Evolutionary conservation across 2,113 vertebrate genomes (phyloP), one percentile per base, ranked within the genome.

Genomic region (Dicrurus megarhynchus): DNA sequence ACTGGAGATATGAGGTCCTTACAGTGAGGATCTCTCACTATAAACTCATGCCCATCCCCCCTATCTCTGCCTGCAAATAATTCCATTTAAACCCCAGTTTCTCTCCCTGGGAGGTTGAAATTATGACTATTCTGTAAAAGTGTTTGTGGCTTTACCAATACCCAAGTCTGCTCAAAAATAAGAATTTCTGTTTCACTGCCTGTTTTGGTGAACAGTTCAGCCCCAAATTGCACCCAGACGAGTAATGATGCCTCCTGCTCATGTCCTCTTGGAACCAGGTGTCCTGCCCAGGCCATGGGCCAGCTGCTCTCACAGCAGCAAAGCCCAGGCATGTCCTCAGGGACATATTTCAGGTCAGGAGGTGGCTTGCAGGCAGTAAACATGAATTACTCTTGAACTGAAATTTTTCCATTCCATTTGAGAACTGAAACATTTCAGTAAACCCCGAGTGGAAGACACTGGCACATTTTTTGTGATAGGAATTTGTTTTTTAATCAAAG

Each of bases 401-500:
- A 91, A 81, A 42, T 23, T 57, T 92, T 93, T 89, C 73, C 86
- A 44, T 95, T 93, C 59, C 71, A 32, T 87, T 84, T 86, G 61
- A 91, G 64, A 84, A 89, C 56, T 0, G 1, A 63, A 84, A 78
- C 12, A 16, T 87, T 81, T 63, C 56, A 50, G 76, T 35, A 35
- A 95, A 52, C 30, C 35, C 35, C 0, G 0, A 74, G 30, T 42
- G 41, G 71, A 76, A 83, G 47, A 39, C 2, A 0, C 22, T 10
- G 30, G 16, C 33, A 27, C 3, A 0, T 21, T 93, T 76, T 57
- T 89, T 76, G 83, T 44, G 30, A 16, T 55, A 32, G 69, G 35
- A 87, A 82, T 82, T 76, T 53, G 22, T 2, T 68, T 92, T 94
- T 93, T 57, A 90, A 88, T 92, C 70, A n/a, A 80, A 73, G 33